Conservation (phyloP, 2,888 invertebrate genomes). For the Cacoxenus indagator region DNA sequence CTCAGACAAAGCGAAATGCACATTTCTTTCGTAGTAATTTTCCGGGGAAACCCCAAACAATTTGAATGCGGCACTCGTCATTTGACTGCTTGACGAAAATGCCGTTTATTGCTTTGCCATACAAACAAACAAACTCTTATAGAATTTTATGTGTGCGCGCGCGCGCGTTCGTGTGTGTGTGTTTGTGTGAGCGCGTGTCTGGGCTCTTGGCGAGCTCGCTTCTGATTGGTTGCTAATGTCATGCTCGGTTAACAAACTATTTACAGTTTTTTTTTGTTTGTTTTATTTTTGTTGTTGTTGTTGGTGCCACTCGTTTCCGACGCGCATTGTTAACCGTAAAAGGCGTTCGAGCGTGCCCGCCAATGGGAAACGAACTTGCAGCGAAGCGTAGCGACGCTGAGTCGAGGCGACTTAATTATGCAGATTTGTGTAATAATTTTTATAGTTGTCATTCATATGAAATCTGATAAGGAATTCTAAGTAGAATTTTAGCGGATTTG, state of each 20-base stretch:
- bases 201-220: no score
- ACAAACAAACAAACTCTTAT: neutral
- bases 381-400: conserved; percentile 21
- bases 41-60: neutral
- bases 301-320: neutral
- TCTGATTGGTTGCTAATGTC: conserved; percentile 48
- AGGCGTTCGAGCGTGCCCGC: conserved; percentile 5
- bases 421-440: conserved; percentile 22
- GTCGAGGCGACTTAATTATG: conserved; percentile 13
- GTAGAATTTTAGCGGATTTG: neutral
- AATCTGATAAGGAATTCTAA: conserved; percentile 1
- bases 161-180: conserved; percentile 6
- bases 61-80: no score
- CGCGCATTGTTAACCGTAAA: neutral
- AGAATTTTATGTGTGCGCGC: conserved; percentile 6
- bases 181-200: conserved; percentile 24
- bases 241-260: conserved; percentile 52
- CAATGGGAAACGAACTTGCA: conserved; percentile 32
- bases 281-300: conserved; percentile 23
- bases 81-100: no score
- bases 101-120: conserved; percentile 24
- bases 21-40: no score
- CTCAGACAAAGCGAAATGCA: no score
- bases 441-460: conserved; percentile 38
- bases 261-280: conserved; percentile 40